Base-by-base conservation (phyloP, 2,113 vertebrate genomes). In the Antidorcas marsupialis region DNA sequence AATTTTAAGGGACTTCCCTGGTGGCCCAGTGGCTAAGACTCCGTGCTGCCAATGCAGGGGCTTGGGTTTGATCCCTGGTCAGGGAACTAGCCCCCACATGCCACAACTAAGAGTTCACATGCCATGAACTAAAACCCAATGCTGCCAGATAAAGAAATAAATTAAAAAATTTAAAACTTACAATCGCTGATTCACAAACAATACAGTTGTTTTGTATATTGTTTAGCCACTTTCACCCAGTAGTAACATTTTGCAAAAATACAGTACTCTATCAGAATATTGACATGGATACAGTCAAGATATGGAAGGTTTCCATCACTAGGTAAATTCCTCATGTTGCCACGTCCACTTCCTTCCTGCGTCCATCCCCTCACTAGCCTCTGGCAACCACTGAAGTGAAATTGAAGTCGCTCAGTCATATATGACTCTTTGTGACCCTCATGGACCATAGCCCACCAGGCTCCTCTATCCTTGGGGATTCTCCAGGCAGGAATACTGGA, bases 211-310 rank as follows among this genome's bases (percentile, higher is more conserved):
- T 36, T 14, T 36, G 10, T 94, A 12, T 67, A n/a, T 43, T 28
- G 25, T 84, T 76, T 78, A 64, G 19, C 12, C 53, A 79, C 9
- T 47, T 84, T 96, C 43, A 50, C 21, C 30, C 55, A 79, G 11
- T n/a, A 23, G 39, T 67, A 84, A 53, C 23, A 86, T 30, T 88
- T 89, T 96, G 43, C 12, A 78, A 87, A 83, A 94, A 36, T 60
- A n/a, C 13, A 47, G 36, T 30, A 57, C 36, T 76, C 3, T 81
- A 28, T 89, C 43, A 76, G 28, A 88, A 81, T 85, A 33, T 33
- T 55, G 27, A 27, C 7, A 62, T 30, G 52, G 59, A 86, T 43
- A 28, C 16, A 17, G 16, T 81, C 7, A 30, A 60, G 33, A 27
- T 82, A 19, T 6, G 19, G 39, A 59, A 79, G 50, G 39, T 79